phyloP scores from a whole-genome alignment of 2,113 vertebrate species.

The Petrocephalus zakoni region DNA sequence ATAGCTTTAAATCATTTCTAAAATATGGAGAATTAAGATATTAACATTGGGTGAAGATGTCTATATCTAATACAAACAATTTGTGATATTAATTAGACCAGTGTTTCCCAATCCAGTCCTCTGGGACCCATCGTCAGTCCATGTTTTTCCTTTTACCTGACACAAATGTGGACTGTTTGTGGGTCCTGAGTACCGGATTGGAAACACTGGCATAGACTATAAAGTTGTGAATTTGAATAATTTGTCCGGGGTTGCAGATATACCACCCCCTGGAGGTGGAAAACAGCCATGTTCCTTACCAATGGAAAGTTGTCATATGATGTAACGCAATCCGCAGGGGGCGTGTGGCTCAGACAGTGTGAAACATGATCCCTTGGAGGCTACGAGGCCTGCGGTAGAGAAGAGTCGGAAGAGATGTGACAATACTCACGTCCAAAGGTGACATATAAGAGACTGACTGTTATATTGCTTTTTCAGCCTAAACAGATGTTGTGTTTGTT shows the following conservation, averaged over 20 bases:
- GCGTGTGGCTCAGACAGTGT: not conserved
- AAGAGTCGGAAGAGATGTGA: not conserved
- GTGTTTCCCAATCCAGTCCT: too few species aligned
- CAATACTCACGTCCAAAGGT: not conserved
- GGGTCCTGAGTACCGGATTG: too few species aligned
- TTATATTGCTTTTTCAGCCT: not conserved
- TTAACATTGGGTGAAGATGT: not conserved
- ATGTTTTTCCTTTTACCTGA: too few species aligned
- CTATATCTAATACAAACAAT: not conserved
- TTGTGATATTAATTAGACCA: not conserved
- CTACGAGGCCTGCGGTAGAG: not conserved
- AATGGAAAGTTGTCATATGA: not conserved
- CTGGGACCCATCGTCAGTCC: too few species aligned
- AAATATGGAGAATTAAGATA: not conserved
- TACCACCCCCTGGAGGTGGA: constrained; percentile 1
- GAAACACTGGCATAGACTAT: not conserved
- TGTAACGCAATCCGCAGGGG: not conserved
- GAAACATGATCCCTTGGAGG: not conserved
- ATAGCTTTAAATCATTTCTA: not conserved
- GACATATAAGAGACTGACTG: not conserved
- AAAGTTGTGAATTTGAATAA: not conserved
- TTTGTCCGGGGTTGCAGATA: not conserved
- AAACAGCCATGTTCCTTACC: not conserved
- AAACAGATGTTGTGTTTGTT: not conserved
- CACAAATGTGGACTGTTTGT: too few species aligned